A percentile compares a stretch with the other conserved stretches of the same genome.
Evolutionary conservation across 2,888 invertebrate genomes (phyloP).

Genomic region (Hydriomena furcata): DNA sequence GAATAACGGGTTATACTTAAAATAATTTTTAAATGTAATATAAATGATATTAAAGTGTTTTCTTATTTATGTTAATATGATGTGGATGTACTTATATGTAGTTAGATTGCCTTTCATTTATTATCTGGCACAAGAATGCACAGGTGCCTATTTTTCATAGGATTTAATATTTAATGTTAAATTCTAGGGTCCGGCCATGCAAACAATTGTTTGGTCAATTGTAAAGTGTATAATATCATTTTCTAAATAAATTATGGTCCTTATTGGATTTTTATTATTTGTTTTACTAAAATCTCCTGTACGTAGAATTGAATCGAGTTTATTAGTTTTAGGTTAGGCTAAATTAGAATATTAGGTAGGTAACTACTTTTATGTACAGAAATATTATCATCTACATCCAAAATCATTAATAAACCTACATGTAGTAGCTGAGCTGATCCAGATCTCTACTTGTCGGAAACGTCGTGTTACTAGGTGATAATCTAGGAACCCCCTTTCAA

Average conservation of each 20-base stretch:
- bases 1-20: no score
- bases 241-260: conserved; percentile 80
- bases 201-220: conserved; percentile 72
- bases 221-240: conserved; percentile 81
- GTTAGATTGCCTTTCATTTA: conserved; percentile 22
- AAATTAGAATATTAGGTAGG: no score
- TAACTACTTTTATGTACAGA: no score
- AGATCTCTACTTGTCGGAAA: no score
- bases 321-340: no score
- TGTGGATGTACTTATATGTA: not conserved
- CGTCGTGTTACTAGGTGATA: not conserved
- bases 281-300: conserved; percentile 54
- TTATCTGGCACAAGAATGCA: conserved; percentile 24
- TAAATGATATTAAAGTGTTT: conserved; percentile 1
- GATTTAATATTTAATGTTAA: conserved; percentile 39
- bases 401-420: no score
- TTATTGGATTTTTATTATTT: conserved; percentile 72
- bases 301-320: no score
- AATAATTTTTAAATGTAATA: conserved; percentile 2
- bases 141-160: conserved; percentile 28
- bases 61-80: not conserved
- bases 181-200: conserved; percentile 54
- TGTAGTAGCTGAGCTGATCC: no score
- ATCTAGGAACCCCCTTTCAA: no score
- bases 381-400: no score